Percentiles rank a stretch among this genome's conserved stretches.
Conservation (phyloP, 1,140 invertebrate species). For the Atta cephalotes region DNA sequence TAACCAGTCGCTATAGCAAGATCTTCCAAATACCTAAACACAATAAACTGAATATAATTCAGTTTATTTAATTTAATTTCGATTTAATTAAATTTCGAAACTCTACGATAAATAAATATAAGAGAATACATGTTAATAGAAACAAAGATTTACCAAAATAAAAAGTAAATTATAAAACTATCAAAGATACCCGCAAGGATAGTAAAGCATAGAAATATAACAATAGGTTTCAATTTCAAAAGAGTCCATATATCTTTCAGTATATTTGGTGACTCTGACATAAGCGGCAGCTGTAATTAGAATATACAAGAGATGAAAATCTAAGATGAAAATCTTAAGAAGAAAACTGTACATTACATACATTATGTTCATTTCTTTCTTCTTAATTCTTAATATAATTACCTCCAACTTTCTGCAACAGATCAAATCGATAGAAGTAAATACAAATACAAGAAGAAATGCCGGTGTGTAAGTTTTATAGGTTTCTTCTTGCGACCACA, state of each 20-base stretch:
- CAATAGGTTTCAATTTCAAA: constrained; percentile 88
- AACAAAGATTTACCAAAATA: constrained; percentile 89
- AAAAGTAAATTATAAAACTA: constrained; percentile 92
- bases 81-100: not conserved
- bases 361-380: not conserved
- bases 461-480: constrained; percentile 90
- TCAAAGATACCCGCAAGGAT: constrained; percentile 91
- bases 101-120: not conserved
- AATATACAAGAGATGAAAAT: not conserved
- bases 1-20: constrained; percentile 88
- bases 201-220: constrained; percentile 90
- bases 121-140: not conserved
- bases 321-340: constrained; percentile 11
- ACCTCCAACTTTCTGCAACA: constrained; percentile 89
- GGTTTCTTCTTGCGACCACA: constrained; percentile 85
- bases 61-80: no score
- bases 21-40: constrained; percentile 90
- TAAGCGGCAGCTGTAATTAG: constrained; percentile 88
- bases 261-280: constrained; percentile 89
- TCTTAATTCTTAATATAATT: not conserved
- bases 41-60: constrained; percentile 29
- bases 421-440: constrained; percentile 88
- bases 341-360: not conserved
- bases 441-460: constrained; percentile 88
- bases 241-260: constrained; percentile 88